Conservation (phyloP, 2,113 vertebrate genomes). For the Tyrannus savana region DNA sequence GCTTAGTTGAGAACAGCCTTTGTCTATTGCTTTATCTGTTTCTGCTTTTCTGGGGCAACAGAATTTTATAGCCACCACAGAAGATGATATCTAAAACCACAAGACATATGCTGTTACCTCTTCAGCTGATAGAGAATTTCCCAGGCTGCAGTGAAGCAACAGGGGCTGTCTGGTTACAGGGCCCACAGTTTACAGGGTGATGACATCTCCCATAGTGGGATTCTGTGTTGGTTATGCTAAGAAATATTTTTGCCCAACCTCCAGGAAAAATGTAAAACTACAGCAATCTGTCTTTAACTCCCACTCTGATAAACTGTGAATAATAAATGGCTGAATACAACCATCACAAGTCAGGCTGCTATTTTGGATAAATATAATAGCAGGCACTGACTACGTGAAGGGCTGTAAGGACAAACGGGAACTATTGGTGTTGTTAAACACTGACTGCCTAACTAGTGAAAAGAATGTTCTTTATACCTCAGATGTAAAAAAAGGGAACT, state of each 20-base stretch:
- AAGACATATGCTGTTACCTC: neutral
- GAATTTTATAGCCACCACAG: neutral
- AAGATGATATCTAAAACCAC: neutral
- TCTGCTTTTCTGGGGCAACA: neutral
- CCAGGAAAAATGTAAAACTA: neutral
- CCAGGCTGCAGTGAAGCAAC: neutral
- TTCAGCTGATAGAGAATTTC: neutral
- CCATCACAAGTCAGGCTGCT: neutral
- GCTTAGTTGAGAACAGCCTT: neutral
- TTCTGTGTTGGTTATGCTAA: neutral
- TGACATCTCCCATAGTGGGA: neutral
- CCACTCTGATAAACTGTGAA: constrained; percentile 47
- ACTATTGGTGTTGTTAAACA: neutral
- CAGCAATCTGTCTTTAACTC: constrained; percentile 34
- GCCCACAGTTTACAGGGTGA: neutral
- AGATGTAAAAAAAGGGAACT: neutral
- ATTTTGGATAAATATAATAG: neutral
- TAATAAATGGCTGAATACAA: constrained; percentile 43
- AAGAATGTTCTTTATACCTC: neutral
- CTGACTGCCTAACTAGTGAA: neutral
- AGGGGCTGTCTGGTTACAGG: neutral
- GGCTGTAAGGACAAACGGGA: neutral
- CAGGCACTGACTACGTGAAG: neutral
- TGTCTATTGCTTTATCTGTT: neutral
- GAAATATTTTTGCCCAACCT: neutral